Percentiles rank a stretch among this genome's conserved stretches.
Conservation (phyloP, 2,888 invertebrate genomes). For the Cecidostiba fungosa region DNA sequence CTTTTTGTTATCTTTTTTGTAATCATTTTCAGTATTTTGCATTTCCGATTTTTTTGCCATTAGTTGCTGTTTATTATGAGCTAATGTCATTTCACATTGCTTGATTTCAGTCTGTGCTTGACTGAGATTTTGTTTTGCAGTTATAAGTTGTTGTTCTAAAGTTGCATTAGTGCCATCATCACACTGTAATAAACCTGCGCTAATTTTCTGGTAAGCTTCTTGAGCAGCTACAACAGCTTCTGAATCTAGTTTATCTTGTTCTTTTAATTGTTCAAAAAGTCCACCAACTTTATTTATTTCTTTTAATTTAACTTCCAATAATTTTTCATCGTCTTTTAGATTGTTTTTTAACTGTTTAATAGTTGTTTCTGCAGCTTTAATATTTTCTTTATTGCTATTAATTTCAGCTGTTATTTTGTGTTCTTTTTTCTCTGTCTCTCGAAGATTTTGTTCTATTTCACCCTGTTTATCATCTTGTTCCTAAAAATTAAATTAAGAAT, state of each 20-base stretch:
- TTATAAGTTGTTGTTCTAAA: slow-evolving; percentile 93
- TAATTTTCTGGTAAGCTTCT: slow-evolving; percentile 91
- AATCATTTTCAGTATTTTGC: slow-evolving; percentile 85
- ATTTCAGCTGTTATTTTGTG: slow-evolving; percentile 85
- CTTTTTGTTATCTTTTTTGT: slow-evolving; percentile 84
- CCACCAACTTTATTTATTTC: slow-evolving; percentile 84
- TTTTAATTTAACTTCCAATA: slow-evolving; percentile 83
- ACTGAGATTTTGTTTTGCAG: slow-evolving; percentile 88
- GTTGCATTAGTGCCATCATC: slow-evolving; percentile 91
- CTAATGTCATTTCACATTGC: slow-evolving; percentile 88
- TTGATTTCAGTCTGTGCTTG: slow-evolving; percentile 90
- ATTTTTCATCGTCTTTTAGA: slow-evolving; percentile 85
- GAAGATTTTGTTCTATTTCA: slow-evolving; percentile 84
- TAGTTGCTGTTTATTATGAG: slow-evolving; percentile 84
- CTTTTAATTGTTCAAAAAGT: slow-evolving; percentile 86
- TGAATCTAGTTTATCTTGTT: slow-evolving; percentile 85
- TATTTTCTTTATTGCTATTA: slow-evolving; percentile 85
- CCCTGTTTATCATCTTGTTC: slow-evolving; percentile 86
- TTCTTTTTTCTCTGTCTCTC: slow-evolving; percentile 85
- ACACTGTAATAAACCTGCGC: slow-evolving; percentile 90
- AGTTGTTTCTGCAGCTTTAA: slow-evolving; percentile 86
- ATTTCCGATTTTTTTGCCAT: slow-evolving; percentile 86
- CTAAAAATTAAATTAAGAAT: slow-evolving; percentile 76
- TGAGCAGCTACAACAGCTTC: slow-evolving; percentile 88
- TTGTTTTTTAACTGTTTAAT: slow-evolving; percentile 86